Base-by-base conservation (phyloP, 2,888 invertebrate species). In the Drosophila emarginata region DNA sequence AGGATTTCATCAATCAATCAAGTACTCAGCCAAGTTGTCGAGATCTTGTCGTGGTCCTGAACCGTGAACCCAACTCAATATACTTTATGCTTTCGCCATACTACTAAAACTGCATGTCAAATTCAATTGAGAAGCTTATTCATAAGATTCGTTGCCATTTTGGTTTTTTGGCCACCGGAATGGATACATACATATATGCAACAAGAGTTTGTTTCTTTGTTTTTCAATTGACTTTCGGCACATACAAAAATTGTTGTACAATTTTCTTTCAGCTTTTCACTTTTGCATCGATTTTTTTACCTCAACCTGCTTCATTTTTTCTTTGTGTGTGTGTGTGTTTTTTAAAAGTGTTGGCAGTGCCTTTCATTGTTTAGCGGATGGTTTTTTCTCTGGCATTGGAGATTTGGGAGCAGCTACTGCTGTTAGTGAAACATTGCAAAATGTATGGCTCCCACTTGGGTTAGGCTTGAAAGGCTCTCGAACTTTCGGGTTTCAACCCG, bases 401-500 rank as follows among this genome's bases (percentile, higher is more conserved):
- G 58, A 32, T 15, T 21, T 18, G 59, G 67, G 26, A 59, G 32
- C 32, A 1, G 9, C 32, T 23, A 53, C 58, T 70, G 62, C 62
- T 70, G 62, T 62, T 57, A 65, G 67, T 73, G 63, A 73, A 69
- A 72, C 70, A 72, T 71, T 75, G 75, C 72, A 74, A 80, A 87
- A 84, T 84, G 85, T 84, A 83, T 79, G 80, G 67, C 76, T 83
- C 87, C 87, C 87, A 67, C 71, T 73, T 72, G 87, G 84, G 58
- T 77, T 72, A 72, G 77, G 67, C 73, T 45, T 58, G 75, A 70
- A 66, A 70, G 63, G 60, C 70, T 60, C 53, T 56, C 66, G 40
- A 56, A 62, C 40, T 52, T 58, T 45, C 23, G 21, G 45, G 45
- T 12, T 45, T 45, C 58, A 52, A 56, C 28, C 50, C 51, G 51